Evolutionary conservation across 2,113 vertebrate genomes (phyloP).

Genomic region (Istiophorus platypterus): DNA sequence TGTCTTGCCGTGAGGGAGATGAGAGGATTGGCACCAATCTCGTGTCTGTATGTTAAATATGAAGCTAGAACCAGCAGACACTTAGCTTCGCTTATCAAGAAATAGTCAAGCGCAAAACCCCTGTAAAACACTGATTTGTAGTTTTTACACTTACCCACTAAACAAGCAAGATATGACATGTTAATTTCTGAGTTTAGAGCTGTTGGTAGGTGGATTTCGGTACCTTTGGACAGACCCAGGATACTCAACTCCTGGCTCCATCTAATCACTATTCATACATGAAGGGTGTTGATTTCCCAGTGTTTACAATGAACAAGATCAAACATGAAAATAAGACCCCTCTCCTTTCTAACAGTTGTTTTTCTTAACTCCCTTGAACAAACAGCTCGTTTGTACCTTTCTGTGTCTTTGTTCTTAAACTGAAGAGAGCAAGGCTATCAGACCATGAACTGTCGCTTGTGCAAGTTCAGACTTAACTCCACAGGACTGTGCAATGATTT

Average conservation of each 20-base stretch:
- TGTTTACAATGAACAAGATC: not conserved
- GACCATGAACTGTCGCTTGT: not conserved
- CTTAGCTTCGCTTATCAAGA: too few relatives aligned
- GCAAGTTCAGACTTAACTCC: not conserved
- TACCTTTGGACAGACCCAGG: not conserved
- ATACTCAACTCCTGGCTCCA: not conserved
- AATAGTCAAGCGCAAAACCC: too few relatives aligned
- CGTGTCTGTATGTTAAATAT: too few relatives aligned
- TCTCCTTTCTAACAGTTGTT: not conserved
- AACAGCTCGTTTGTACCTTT: not conserved
- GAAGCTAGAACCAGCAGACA: too few relatives aligned
- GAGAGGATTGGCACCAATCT: too few relatives aligned
- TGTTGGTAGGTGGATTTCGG: not conserved
- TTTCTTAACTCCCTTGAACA: not conserved
- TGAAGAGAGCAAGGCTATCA: not conserved
- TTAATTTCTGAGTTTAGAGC: too few relatives aligned
- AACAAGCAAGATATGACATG: too few relatives aligned
- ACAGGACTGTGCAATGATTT: not conserved
- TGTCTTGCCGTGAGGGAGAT: too few relatives aligned
- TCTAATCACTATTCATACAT: not conserved
- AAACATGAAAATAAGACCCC: not conserved
- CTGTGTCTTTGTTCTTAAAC: not conserved
- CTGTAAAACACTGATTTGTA: too few relatives aligned
- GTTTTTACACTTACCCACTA: too few relatives aligned
- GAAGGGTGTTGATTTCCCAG: not conserved